These are phyloP conservation scores for Drosophila rhopaloa DNA, from an alignment of 1,140 invertebrate genomes.

Conservation along the genomic window DNA sequence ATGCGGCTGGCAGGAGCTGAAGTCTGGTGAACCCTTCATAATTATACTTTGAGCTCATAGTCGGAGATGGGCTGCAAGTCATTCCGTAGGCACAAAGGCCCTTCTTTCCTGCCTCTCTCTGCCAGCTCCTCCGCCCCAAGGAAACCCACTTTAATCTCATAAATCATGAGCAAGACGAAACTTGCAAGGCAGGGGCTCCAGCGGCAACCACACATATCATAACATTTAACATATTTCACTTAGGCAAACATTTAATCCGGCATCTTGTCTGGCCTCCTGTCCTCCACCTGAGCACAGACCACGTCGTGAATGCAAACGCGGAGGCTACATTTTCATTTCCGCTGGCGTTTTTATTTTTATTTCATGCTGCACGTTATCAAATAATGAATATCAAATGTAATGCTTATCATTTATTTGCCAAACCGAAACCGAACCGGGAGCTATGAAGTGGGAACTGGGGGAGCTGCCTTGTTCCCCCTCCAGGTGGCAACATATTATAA, in stretches of 20 bases:
- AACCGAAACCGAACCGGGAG: constrained; percentile 49
- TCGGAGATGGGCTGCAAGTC: constrained; percentile 31
- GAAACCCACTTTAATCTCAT: constrained; percentile 64
- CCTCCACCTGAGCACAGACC: constrained; percentile 5
- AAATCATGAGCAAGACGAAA: constrained; percentile 58
- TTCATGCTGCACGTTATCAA: constrained; percentile 81
- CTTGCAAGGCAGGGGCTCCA: neutral
- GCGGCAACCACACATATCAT: constrained; percentile 60
- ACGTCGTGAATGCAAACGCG: constrained; percentile 2
- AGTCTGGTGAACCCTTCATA: constrained; percentile 47
- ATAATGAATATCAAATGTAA: constrained; percentile 85
- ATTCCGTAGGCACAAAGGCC: constrained; percentile 29
- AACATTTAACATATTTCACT: constrained; percentile 82
- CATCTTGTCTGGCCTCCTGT: constrained; percentile 49
- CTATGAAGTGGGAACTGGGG: neutral
- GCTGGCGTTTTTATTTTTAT: constrained; percentile 82
- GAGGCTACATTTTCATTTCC: constrained; percentile 74
- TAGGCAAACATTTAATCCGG: constrained; percentile 76
- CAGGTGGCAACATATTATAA: constrained; percentile 76
- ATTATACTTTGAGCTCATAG: constrained; percentile 42
- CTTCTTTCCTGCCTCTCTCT: neutral
- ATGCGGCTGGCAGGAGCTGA: constrained; percentile 9
- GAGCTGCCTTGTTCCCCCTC: constrained; percentile 8
- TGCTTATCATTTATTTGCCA: constrained; percentile 84
- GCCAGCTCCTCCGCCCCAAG: neutral